These are phyloP conservation scores for Patella caerulea DNA, from an alignment of 2,888 invertebrate genomes.

Conservation along the genomic window DNA sequence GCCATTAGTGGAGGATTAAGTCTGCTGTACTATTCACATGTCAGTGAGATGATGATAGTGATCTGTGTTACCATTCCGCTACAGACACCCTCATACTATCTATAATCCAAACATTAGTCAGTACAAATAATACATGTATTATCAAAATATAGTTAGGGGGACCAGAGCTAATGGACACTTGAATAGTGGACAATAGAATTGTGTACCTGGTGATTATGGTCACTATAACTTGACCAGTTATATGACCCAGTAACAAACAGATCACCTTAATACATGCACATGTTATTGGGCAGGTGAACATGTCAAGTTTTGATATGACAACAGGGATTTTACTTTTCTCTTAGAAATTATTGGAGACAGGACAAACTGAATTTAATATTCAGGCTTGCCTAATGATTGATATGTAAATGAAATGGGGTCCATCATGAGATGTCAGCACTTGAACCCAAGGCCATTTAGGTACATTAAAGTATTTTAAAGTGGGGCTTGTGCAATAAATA, in stretches of 20 bases:
- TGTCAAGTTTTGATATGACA: conserved; percentile 7
- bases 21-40: background rate
- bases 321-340: background rate
- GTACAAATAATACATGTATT: background rate
- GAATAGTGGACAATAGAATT: background rate
- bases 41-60: background rate
- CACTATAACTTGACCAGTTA: background rate
- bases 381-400: no score
- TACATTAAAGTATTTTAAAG: no score
- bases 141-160: background rate
- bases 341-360: no score
- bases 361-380: no score
- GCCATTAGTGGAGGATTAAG: background rate
- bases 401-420: no score
- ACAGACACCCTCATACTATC: background rate
- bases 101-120: conserved; percentile 7
- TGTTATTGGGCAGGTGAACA: background rate
- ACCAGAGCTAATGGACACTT: background rate
- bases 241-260: background rate
- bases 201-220: background rate
- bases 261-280: background rate
- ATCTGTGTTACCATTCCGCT: conserved; percentile 2
- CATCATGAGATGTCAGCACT: no score
- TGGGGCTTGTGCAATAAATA: no score
- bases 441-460: no score